Percentiles rank a stretch among this genome's conserved stretches.
Evolutionary conservation across 2,888 invertebrate genomes (phyloP).

Genomic region (Furcula furcula): DNA sequence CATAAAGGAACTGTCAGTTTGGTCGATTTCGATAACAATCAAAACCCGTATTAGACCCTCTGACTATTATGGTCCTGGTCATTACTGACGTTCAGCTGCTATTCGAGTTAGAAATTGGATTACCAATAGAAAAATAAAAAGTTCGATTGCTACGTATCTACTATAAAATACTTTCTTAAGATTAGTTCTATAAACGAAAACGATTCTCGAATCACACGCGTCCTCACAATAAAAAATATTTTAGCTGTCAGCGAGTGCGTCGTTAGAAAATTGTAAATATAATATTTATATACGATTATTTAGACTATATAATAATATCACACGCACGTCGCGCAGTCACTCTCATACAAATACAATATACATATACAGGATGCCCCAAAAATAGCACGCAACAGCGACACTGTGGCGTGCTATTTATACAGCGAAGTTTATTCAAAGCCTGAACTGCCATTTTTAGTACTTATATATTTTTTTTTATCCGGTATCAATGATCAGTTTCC

Average conservation of each 20-base stretch:
- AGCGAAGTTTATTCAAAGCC: too few relatives aligned
- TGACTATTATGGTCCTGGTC: too few relatives aligned
- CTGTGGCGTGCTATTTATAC: too few relatives aligned
- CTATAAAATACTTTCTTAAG: slow-evolving; percentile 26
- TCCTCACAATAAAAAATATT: not conserved
- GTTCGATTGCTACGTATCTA: slow-evolving; percentile 13
- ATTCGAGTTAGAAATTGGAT: slow-evolving; percentile 37
- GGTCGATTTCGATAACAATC: too few relatives aligned
- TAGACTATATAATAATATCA: slow-evolving; percentile 38
- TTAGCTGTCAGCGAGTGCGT: slow-evolving; percentile 17
- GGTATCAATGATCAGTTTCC: too few relatives aligned
- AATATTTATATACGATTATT: slow-evolving; percentile 31
- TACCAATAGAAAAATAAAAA: slow-evolving; percentile 68
- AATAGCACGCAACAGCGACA: too few relatives aligned
- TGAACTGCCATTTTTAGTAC: too few relatives aligned
- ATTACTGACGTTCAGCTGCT: slow-evolving; percentile 12
- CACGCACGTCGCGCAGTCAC: slow-evolving; percentile 47
- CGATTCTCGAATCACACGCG: slow-evolving; percentile 5
- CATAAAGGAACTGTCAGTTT: too few relatives aligned
- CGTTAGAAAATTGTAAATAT: slow-evolving; percentile 46
- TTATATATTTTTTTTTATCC: too few relatives aligned
- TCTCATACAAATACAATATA: slow-evolving; percentile 39
- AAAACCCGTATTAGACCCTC: too few relatives aligned
- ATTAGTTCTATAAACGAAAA: slow-evolving; percentile 7
- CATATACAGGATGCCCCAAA: too few relatives aligned